Evolutionary conservation across 2,113 vertebrate genomes (phyloP).

Genomic region (Tichodroma muraria): DNA sequence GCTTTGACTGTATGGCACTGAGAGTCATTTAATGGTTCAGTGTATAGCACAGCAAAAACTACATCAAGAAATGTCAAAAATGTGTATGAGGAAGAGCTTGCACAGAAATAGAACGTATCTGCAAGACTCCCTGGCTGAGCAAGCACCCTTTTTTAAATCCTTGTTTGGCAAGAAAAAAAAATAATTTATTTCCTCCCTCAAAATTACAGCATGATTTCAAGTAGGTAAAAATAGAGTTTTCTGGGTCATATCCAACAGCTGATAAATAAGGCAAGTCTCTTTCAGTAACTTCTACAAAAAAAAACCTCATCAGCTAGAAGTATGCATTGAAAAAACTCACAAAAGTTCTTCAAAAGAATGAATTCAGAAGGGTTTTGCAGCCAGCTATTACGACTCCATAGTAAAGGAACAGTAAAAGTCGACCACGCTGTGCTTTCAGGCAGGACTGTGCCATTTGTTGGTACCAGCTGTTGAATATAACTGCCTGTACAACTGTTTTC

Average conservation of each 20-base stretch:
- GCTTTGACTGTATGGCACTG: not conserved
- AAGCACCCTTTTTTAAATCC: not conserved
- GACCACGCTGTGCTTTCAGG: slow-evolving; percentile 35
- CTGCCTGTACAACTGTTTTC: slow-evolving; percentile 3
- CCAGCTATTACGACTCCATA: slow-evolving; percentile 1
- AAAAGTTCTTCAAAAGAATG: slow-evolving; percentile 20
- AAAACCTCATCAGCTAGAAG: not conserved
- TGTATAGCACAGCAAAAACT: not conserved
- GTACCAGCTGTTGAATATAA: slow-evolving; percentile 8
- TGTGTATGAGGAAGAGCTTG: not conserved
- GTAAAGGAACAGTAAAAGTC: slow-evolving; percentile 1
- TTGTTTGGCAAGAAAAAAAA: not conserved
- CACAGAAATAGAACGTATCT: not conserved
- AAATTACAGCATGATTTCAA: not conserved
- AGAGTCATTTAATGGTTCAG: not conserved
- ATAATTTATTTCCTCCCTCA: not conserved
- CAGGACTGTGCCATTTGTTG: slow-evolving; percentile 23
- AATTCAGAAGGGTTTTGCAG: slow-evolving; percentile 32
- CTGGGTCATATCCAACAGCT: slow-evolving; percentile 1
- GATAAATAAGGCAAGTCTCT: not conserved
- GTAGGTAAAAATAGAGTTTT: slow-evolving; percentile 22
- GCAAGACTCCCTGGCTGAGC: not conserved
- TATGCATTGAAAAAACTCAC: slow-evolving; percentile 8
- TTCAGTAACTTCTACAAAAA: slow-evolving; percentile 5
- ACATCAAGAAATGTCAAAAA: not conserved